Evolutionary conservation across 2,888 invertebrate species (phyloP).

Genomic region (Aproaerema taeniolella): DNA sequence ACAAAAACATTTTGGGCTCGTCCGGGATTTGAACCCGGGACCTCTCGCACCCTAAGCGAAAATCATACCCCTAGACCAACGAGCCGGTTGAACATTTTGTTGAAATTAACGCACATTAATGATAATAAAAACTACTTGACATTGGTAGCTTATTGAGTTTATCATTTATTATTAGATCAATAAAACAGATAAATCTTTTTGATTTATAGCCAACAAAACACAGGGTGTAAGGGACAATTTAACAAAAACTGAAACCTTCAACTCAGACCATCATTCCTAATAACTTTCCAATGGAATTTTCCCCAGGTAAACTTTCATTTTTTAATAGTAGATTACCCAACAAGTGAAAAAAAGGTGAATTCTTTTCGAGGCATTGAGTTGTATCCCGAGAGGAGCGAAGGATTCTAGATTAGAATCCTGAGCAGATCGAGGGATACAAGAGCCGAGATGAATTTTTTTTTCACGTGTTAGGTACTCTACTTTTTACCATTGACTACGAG

Average conservation of each 20-base stretch:
- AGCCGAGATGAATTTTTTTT: too few relatives aligned
- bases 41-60: slow-evolving; percentile 77
- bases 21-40: slow-evolving; percentile 77
- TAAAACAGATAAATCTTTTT: background rate
- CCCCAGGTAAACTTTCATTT: too few relatives aligned
- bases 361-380: too few relatives aligned
- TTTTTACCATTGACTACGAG: too few relatives aligned
- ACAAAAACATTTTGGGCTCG: slow-evolving; percentile 46
- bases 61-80: slow-evolving; percentile 75
- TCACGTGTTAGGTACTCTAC: too few relatives aligned
- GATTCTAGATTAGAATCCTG: too few relatives aligned
- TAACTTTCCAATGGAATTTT: too few relatives aligned
- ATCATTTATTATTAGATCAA: background rate
- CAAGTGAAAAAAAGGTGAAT: too few relatives aligned
- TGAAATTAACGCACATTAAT: background rate
- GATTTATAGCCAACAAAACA: background rate
- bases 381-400: too few relatives aligned
- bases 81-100: slow-evolving; percentile 35
- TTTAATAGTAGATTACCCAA: too few relatives aligned
- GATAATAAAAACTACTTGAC: background rate
- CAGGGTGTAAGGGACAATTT: background rate
- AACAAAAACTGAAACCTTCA: background rate
- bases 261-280: too few relatives aligned
- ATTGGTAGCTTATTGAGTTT: background rate
- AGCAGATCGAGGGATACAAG: too few relatives aligned